Conservation (phyloP, 2,797 vertebrate species). For the Lepus oiostolus region DNA sequence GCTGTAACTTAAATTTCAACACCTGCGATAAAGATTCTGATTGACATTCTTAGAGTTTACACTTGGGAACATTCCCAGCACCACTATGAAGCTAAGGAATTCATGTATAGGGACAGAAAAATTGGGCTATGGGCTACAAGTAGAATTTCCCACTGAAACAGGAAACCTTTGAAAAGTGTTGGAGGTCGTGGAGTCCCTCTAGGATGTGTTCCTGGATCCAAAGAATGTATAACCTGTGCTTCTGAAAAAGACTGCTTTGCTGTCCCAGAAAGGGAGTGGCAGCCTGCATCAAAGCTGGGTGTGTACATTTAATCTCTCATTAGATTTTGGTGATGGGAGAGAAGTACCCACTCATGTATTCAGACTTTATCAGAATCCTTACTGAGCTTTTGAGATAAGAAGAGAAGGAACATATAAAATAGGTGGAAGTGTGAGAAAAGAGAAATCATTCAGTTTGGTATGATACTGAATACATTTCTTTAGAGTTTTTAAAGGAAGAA, state of each 20-base stretch:
- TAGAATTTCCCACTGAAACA: not conserved
- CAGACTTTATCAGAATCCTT: conserved; percentile 2
- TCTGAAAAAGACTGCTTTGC: not conserved
- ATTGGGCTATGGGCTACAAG: not conserved
- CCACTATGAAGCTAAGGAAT: not conserved
- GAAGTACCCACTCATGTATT: not conserved
- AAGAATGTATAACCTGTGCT: not conserved
- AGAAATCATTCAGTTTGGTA: not conserved
- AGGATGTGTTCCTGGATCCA: not conserved
- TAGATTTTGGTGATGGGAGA: not conserved
- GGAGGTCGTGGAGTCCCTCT: no score
- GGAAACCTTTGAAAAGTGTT: not conserved
- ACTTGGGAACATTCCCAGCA: not conserved
- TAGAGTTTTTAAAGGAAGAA: conserved; percentile 24
- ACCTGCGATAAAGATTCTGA: no score
- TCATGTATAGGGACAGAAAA: not conserved
- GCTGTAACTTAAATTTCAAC: not conserved
- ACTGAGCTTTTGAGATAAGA: not conserved
- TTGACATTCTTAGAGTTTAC: not conserved
- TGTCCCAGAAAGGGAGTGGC: not conserved
- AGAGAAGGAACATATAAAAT: conserved; percentile 12
- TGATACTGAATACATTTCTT: not conserved
- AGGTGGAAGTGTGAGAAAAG: not conserved
- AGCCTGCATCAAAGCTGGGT: not conserved
- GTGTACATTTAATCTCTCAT: not conserved